Conservation (phyloP, 2,888 invertebrate species). For the Palloptera scutellata region DNA sequence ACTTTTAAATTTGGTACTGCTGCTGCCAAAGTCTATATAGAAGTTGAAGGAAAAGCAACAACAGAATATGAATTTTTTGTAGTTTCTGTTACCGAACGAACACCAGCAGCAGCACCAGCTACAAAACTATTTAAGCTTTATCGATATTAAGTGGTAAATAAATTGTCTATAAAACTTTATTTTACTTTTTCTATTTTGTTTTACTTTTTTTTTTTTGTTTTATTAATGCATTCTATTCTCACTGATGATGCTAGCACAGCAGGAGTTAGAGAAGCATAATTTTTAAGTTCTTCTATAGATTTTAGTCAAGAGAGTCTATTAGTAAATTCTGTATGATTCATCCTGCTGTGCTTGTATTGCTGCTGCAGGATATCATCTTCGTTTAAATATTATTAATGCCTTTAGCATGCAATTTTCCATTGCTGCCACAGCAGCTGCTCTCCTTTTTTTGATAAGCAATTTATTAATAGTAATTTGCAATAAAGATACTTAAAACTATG, state of each 20-base stretch:
- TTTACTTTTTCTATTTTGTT: background rate
- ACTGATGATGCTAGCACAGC: too few species aligned
- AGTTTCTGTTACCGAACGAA: background rate
- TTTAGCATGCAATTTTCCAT: background rate
- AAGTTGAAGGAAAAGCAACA: background rate
- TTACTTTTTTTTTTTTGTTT: background rate
- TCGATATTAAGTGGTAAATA: constrained; percentile 57
- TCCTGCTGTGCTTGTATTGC: background rate
- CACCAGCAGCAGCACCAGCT: constrained; percentile 15
- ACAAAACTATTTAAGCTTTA: constrained; percentile 36
- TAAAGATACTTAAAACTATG: constrained; percentile 12
- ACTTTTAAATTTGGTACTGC: too few species aligned
- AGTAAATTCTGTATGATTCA: background rate
- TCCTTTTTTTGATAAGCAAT: background rate
- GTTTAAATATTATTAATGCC: background rate
- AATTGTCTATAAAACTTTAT: constrained; percentile 58
- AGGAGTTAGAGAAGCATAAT: too few species aligned
- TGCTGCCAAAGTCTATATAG: too few species aligned
- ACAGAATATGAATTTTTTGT: background rate
- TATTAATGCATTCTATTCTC: too few species aligned
- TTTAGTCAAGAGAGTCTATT: background rate
- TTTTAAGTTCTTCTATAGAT: background rate
- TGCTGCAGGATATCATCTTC: background rate
- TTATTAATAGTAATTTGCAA: constrained; percentile 23
- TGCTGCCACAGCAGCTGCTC: background rate